Percentiles rank a stretch among this genome's conserved stretches.
phyloP scores from a whole-genome alignment of 2,113 vertebrate species.

The Elgaria multicarinata region DNA sequence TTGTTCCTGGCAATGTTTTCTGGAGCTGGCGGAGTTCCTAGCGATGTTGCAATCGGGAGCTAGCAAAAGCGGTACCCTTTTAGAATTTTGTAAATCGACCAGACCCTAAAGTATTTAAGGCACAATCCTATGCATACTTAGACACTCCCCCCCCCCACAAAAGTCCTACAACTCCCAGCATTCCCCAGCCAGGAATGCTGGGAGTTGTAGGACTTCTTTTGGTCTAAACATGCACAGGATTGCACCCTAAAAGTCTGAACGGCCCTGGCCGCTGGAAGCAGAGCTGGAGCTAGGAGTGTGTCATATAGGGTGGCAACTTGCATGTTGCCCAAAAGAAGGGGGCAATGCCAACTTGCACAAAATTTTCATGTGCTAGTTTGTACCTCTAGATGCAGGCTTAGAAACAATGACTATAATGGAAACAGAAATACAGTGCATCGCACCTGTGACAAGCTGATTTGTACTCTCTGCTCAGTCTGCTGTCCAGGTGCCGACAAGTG shows the following conservation, averaged over 20 bases:
- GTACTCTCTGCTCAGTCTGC: too few relatives aligned
- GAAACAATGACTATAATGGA: background rate
- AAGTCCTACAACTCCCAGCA: too few relatives aligned
- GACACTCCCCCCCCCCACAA: too few relatives aligned
- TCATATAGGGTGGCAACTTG: background rate
- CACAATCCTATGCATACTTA: too few relatives aligned
- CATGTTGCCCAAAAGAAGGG: background rate
- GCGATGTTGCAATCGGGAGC: constrained; percentile 59
- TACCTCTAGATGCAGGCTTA: background rate
- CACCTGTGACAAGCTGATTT: too few relatives aligned
- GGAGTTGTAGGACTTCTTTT: too few relatives aligned
- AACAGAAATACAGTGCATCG: too few relatives aligned
- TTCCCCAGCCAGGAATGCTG: too few relatives aligned
- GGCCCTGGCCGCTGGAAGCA: background rate
- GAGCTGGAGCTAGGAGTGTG: background rate
- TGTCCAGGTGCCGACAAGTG: too few relatives aligned
- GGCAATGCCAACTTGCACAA: background rate
- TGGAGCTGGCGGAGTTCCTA: constrained; percentile 57
- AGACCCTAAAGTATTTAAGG: too few relatives aligned
- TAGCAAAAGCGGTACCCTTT: constrained; percentile 55
- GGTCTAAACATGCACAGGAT: too few relatives aligned
- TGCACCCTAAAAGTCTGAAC: background rate
- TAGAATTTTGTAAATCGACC: constrained; percentile 54
- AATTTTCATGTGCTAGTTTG: background rate
- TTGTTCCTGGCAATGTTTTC: constrained; percentile 62